A percentile compares a stretch with the other conserved stretches of the same genome.
Evolutionary conservation across 2,113 vertebrate species (phyloP).

Genomic region (Cyanocitta stelleri): DNA sequence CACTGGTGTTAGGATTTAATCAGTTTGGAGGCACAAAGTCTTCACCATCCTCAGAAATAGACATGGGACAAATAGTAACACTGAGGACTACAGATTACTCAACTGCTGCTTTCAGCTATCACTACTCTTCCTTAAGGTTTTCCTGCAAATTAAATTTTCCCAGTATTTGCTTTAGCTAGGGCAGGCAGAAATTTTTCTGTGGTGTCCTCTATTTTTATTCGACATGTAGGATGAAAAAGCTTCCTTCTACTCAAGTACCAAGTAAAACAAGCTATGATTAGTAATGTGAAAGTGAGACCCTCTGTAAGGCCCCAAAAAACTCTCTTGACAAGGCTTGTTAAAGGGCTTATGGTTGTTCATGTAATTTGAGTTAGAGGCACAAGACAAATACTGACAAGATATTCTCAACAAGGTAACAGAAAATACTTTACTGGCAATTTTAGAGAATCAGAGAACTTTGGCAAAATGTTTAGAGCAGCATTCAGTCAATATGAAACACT

Average conservation of each 20-base stretch:
- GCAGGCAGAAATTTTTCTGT: background rate
- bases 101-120: background rate
- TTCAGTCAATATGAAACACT: background rate
- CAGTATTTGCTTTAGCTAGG: background rate
- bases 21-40: background rate
- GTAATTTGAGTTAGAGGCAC: too few species aligned
- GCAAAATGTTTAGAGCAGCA: background rate
- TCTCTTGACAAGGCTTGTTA: background rate
- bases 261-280: background rate
- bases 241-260: background rate
- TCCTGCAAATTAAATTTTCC: background rate
- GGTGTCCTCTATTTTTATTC: background rate
- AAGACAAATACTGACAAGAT: background rate
- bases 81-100: background rate
- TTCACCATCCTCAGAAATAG: accelerated
- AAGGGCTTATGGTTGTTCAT: background rate
- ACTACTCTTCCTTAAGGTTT: background rate
- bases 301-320: background rate
- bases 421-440: background rate
- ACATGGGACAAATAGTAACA: accelerated
- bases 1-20: background rate
- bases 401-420: background rate
- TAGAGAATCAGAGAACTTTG: background rate
- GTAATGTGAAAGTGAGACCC: background rate
- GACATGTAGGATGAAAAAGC: background rate